Evolutionary conservation across 2,113 vertebrate species (phyloP).

Genomic region (Micronycteris hirsuta): DNA sequence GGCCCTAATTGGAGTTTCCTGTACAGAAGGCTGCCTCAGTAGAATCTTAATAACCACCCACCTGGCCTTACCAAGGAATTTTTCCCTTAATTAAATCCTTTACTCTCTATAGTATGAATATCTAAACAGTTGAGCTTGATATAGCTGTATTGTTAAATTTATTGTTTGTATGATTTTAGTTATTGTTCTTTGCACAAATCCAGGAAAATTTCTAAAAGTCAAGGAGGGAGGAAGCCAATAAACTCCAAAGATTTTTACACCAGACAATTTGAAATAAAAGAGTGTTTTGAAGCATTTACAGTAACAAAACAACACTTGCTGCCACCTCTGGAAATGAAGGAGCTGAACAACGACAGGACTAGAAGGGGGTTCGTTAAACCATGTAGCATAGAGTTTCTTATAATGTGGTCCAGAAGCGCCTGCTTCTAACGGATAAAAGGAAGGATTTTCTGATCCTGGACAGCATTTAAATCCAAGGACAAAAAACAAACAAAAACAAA

Average conservation of each 20-base stretch:
- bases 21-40: neutral
- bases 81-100: neutral
- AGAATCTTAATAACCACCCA: neutral
- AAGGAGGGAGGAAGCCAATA: neutral
- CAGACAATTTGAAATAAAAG: neutral
- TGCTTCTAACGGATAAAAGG: neutral
- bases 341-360: neutral
- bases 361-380: neutral
- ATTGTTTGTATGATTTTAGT: neutral
- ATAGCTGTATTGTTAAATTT: neutral
- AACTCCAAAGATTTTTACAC: neutral
- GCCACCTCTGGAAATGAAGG: neutral
- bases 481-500: no score
- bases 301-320: neutral
- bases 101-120: neutral
- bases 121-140: neutral
- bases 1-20: neutral
- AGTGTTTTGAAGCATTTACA: neutral
- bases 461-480: neutral
- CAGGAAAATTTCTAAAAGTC: neutral
- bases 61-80: neutral
- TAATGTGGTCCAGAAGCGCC: neutral
- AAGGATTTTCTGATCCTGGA: neutral
- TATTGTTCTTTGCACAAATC: neutral
- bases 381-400: neutral